Conservation (phyloP, 2,113 vertebrate species). For the Xiphophorus hellerii region DNA sequence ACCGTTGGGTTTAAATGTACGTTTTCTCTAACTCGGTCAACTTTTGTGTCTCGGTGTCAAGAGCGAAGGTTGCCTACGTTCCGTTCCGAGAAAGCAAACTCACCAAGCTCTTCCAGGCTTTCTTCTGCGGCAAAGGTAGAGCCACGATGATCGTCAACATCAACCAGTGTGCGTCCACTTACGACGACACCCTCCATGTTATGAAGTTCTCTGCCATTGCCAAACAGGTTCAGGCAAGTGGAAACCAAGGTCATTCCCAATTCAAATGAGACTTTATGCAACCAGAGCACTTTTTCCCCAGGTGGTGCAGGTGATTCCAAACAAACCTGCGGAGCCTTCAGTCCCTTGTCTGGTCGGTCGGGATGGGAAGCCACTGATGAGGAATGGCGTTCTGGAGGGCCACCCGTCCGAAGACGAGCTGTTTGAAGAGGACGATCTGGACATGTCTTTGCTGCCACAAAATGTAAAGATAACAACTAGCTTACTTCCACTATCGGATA, state of each 20-base stretch:
- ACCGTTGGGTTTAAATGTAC: background rate
- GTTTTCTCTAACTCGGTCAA: background rate
- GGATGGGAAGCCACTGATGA: conserved; percentile 75
- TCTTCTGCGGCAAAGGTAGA: conserved; percentile 88
- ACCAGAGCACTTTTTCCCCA: conserved; percentile 47
- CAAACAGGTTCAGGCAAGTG: conserved; percentile 77
- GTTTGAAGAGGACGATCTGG: conserved; percentile 83
- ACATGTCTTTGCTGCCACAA: conserved; percentile 85
- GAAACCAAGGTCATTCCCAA: background rate
- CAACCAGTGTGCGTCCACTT: conserved; percentile 87
- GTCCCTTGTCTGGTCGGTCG: conserved; percentile 73
- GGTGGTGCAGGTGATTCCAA: conserved; percentile 85
- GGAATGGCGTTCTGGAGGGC: conserved; percentile 65
- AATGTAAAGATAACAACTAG: conserved; percentile 70
- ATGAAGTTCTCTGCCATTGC: conserved; percentile 92
- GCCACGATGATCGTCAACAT: conserved; percentile 91
- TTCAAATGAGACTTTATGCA: background rate
- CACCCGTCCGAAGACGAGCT: conserved; percentile 75
- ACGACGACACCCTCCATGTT: conserved; percentile 89
- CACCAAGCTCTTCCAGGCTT: conserved; percentile 89
- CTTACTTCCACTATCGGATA: background rate
- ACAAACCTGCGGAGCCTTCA: conserved; percentile 73
- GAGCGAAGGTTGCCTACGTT: conserved; percentile 73
- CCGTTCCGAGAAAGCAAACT: conserved; percentile 92
- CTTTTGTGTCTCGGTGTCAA: conserved; percentile 12